Base-by-base conservation (phyloP, 2,888 invertebrate genomes). In the Rhogogaster chlorosoma region DNA sequence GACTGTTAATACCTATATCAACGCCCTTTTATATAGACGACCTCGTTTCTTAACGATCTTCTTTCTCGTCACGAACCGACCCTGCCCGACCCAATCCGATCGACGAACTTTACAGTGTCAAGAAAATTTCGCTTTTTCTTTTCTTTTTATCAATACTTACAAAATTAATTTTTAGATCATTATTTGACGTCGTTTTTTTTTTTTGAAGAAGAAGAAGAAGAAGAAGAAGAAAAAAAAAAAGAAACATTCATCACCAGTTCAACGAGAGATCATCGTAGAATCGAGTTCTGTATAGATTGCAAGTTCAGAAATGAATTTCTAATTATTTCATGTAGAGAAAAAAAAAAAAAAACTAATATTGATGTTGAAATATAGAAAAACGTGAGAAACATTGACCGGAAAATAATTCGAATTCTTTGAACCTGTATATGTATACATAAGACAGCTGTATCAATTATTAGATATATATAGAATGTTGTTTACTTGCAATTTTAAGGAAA, bases 1-100 rank as follows among this genome's bases (percentile, higher is more conserved):
- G 29, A 32, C 77, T 26, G 29, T 77, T 29, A 67, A 32, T 64
- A 64, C 22, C n/a, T 67, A 67, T 67, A 67, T 67, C 67, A n/a
- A 53, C 80, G 61, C 80, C 80, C 61, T 77, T 77, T 45, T 45
- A 57, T n/a, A 77, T 49, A 80, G 38, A 22, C 80, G 80, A 80
- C 80, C 80, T 80, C 80, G 36, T 80, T 80, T 80, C 80, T 61
- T 80, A 80, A 61, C 57, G 80, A 80, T 80, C n/a, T n/a, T 80
- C 80, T 61, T 80, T 42, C 80, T 61, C 80, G 80, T 22, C 36
- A 57, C 61, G 10, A 2, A n/a, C 57, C 80, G 80, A 80, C 57
- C 80, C 61, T 12, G 36, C 80, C 80, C 80, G 80, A 80, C 32
- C 32, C 57, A 64, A 80, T 36, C 80, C 80, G 80, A 80, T 64